Evolutionary conservation across 2,888 invertebrate genomes (phyloP).

Genomic region (Galeopsomyia nigrocyanea): DNA sequence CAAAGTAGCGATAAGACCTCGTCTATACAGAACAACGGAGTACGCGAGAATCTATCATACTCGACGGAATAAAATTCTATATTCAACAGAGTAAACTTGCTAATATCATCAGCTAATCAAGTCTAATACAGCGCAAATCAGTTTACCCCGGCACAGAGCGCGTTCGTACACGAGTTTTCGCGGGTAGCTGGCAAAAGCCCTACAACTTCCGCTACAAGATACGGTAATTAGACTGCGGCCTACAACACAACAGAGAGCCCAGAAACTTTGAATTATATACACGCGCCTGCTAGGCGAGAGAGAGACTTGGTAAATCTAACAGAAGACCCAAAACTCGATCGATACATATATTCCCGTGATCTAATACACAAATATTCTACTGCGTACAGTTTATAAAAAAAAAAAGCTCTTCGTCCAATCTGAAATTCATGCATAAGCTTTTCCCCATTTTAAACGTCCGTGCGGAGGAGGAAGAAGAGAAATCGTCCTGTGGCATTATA

Average conservation of each 20-base stretch:
- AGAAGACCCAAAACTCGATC: conserved; percentile 40
- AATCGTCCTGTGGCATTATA: conserved; percentile 41
- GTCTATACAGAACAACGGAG: background rate
- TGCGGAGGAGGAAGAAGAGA: conserved; percentile 25
- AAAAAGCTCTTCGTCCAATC: background rate
- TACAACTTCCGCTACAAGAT: conserved; percentile 58
- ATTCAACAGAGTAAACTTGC: background rate
- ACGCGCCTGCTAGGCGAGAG: conserved; percentile 25
- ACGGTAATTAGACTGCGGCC: conserved; percentile 65
- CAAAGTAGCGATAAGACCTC: conserved; percentile 38
- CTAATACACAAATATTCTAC: too few relatives aligned
- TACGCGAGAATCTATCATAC: background rate
- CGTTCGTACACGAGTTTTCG: conserved; percentile 21
- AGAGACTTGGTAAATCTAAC: conserved; percentile 21
- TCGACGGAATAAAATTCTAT: background rate
- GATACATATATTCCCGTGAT: conserved; percentile 29
- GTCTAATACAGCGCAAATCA: too few relatives aligned
- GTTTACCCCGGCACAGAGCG: background rate
- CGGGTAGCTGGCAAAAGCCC: conserved; percentile 21
- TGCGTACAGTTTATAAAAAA: too few relatives aligned
- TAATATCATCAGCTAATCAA: background rate
- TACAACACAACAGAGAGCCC: conserved; percentile 34
- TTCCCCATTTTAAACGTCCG: conserved; percentile 26
- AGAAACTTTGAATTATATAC: conserved; percentile 66
- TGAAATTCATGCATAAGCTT: conserved; percentile 27